Conservation (phyloP, 2,113 vertebrate genomes). For the Recurvirostra avosetta region DNA sequence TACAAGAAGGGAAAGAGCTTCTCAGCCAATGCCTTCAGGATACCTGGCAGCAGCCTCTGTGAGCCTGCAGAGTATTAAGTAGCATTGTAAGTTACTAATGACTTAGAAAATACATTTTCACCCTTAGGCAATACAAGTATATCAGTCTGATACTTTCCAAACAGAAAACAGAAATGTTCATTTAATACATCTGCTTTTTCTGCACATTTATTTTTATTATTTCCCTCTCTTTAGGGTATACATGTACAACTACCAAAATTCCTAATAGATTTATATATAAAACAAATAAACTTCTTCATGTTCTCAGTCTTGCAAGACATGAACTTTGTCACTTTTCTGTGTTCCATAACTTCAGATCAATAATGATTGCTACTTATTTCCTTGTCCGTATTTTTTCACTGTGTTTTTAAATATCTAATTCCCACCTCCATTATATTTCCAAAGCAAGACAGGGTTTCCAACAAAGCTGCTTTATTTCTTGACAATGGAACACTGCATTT, state of each 20-base stretch:
- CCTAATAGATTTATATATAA: neutral
- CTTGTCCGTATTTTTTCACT: neutral
- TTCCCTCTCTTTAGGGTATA: neutral
- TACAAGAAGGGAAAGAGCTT: neutral
- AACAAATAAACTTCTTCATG: neutral
- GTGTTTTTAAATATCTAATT: neutral
- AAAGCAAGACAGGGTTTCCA: neutral
- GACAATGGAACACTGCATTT: neutral
- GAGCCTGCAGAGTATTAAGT: neutral
- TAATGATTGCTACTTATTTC: neutral
- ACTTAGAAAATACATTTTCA: neutral
- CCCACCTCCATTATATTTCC: neutral
- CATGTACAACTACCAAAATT: neutral
- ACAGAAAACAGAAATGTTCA: neutral
- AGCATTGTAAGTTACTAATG: neutral
- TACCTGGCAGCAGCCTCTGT: neutral
- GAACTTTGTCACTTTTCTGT: neutral
- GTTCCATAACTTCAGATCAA: neutral
- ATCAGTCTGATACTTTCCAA: neutral
- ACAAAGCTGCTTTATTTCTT: neutral
- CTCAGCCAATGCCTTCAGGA: neutral
- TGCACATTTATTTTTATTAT: neutral
- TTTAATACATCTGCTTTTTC: neutral
- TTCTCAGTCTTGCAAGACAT: neutral
- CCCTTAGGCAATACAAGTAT: neutral